Conservation (phyloP, 2,888 invertebrate genomes). For the Trachelus tabidus region DNA sequence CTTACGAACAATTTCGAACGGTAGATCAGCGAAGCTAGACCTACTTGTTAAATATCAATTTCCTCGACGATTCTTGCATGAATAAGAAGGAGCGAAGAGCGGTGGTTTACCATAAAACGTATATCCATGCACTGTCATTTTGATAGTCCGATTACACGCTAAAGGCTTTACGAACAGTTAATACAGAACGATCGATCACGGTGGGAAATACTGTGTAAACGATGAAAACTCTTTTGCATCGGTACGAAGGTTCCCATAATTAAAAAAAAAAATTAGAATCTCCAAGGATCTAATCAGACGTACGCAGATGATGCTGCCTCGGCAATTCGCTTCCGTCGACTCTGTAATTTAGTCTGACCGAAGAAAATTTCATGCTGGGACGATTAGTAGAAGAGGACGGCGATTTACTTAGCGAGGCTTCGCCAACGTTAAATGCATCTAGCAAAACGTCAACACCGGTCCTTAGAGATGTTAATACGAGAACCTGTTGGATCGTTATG, state of each 20-base stretch:
- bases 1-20: background rate
- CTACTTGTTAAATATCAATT: background rate
- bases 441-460: background rate
- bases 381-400: background rate
- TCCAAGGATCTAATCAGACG: background rate
- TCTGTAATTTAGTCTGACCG: background rate
- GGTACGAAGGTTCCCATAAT: background rate
- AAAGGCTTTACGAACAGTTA: background rate
- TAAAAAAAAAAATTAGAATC: background rate
- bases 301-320: background rate
- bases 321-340: background rate
- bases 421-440: background rate
- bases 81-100: background rate
- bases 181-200: background rate
- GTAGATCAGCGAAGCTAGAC: background rate
- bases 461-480: conserved; percentile 14
- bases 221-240: background rate
- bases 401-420: background rate
- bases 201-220: background rate
- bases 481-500: conserved; percentile 27
- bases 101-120: background rate
- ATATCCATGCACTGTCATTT: background rate
- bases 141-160: background rate
- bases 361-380: background rate
- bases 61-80: background rate